Evolutionary conservation across 2,888 invertebrate genomes (phyloP).

Genomic region (Dryobotodes eremita): DNA sequence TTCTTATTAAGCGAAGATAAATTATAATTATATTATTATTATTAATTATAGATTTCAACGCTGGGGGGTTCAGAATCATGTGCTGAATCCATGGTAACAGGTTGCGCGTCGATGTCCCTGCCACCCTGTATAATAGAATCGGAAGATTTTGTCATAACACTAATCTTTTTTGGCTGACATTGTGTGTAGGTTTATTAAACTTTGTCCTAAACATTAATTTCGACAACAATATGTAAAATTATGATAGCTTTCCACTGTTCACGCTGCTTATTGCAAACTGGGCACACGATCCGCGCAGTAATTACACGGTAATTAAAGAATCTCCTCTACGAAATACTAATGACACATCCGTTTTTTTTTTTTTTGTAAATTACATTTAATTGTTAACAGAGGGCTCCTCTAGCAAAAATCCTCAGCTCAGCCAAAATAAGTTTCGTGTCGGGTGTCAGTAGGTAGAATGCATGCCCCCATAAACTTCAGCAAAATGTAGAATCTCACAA

Average conservation of each 20-base stretch:
- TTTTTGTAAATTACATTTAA: constrained; percentile 22
- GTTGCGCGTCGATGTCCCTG: too few species aligned
- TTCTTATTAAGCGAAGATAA: too few species aligned
- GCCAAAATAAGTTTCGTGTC: constrained; percentile 48
- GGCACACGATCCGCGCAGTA: constrained; percentile 19
- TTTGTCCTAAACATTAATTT: not conserved
- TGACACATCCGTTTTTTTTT: constrained; percentile 20
- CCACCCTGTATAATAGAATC: not conserved
- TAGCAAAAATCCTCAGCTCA: constrained; percentile 8
- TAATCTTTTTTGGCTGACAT: constrained; percentile 37
- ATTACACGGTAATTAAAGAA: constrained; percentile 16
- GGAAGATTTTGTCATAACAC: not conserved
- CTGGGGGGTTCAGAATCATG: too few species aligned
- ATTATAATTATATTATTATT: too few species aligned
- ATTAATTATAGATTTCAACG: too few species aligned
- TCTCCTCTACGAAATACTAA: constrained; percentile 13
- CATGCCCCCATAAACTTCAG: constrained; percentile 39
- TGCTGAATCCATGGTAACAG: too few species aligned
- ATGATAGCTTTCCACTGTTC: constrained; percentile 7
- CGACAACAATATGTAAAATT: not conserved
- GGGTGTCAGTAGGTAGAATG: constrained; percentile 45
- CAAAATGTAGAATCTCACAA: constrained; percentile 25
- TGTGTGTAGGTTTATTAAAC: constrained; percentile 6
- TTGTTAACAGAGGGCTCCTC: not conserved
- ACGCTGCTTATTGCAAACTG: constrained; percentile 28